Evolutionary conservation across 2,797 vertebrate genomes (phyloP), one percentile per base, ranked within the genome.

Genomic region (Sphaeramia orbicularis): DNA sequence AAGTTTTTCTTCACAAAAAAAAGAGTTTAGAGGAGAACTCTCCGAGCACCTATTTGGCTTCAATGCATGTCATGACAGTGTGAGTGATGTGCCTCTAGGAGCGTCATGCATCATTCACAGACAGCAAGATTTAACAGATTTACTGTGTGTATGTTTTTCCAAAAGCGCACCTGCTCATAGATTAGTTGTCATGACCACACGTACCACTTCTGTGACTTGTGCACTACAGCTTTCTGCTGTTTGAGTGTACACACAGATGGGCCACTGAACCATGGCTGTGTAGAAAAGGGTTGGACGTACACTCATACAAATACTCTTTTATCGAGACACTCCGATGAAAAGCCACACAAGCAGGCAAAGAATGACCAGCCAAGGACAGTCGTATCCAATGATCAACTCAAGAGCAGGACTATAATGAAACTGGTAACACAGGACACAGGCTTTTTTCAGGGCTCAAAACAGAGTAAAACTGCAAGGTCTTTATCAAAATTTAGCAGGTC

Each of bases 101-200:
- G 69, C 15, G 0, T 73, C 74, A 59, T 90, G 75, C 83, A 87
- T 88, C 88, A 88, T 80, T 65, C 81, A 51, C 67, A 45, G 81
- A 81, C 79, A 76, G 75, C 56, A 1, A 74, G 73, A 74, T 81
- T 70, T 75, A 63, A 71, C 75, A 70, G 78, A 83, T 82, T 85
- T 80, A 74, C 52, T 76, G 45, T 80, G 68, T 60, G 63, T 61
- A n/a, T 59, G 55, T 65, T 61, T 71, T 80, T 54, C 60, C 77
- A 67, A 62, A 61, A 11, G 43, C 77, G 74, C 76, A 83, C 71
- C 68, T 76, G 68, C 71, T 80, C 77, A 70, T 63, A 71, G 74
- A 89, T 76, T 76, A 71, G 63, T 67, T 77, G 76, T 59, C 70
- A 65, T 80, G 56, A 74, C 74, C 69, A n/a, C 51, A 47, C 42